These are phyloP conservation scores for Pachyramphus minor DNA, from an alignment of 2,113 vertebrate genomes.

Conservation along the genomic window DNA sequence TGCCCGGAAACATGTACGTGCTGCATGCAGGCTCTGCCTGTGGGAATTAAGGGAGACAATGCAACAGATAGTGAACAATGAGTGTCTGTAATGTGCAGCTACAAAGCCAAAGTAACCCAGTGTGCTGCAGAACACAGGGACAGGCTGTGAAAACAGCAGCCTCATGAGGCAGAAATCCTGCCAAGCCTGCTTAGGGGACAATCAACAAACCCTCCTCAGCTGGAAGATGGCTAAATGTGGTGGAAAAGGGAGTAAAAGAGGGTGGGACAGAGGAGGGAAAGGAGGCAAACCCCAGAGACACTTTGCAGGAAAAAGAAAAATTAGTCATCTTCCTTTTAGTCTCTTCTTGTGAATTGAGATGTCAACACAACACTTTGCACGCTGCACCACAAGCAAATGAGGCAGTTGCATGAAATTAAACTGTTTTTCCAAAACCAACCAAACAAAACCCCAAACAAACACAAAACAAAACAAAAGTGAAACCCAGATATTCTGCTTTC, in stretches of 20 bases:
- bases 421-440: neutral
- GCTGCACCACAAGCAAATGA: neutral
- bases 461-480: neutral
- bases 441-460: neutral
- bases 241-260: neutral
- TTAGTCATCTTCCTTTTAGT: neutral
- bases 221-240: neutral
- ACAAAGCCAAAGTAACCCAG: neutral
- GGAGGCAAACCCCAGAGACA: neutral
- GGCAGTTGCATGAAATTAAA: neutral
- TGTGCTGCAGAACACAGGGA: neutral
- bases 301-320: neutral
- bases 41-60: conserved; percentile 32
- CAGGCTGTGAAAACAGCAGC: conserved; percentile 25
- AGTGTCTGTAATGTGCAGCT: neutral
- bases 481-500: neutral
- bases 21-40: neutral
- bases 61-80: conserved; percentile 29
- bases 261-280: neutral
- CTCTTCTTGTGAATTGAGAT: neutral
- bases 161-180: neutral
- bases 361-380: neutral
- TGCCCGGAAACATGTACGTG: conserved; percentile 2
- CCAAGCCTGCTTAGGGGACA: conserved; percentile 18
- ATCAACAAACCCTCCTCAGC: neutral